These are phyloP conservation scores for Agonopterix alstromeriana DNA, from an alignment of 2,888 invertebrate genomes.

Conservation along the genomic window DNA sequence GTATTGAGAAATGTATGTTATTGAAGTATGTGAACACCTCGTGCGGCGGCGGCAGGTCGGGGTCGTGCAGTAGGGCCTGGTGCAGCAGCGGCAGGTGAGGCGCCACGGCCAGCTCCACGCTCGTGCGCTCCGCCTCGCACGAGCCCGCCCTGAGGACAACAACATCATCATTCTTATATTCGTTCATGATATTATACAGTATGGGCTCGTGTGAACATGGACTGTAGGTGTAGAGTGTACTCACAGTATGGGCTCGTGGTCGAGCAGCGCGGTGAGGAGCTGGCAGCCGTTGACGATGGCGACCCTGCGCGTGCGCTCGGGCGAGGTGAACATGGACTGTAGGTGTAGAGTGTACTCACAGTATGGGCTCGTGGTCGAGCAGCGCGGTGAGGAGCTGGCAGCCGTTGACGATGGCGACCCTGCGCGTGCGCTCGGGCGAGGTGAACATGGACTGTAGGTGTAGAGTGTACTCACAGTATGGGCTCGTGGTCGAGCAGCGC, in stretches of 20 bases:
- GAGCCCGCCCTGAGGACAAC: constrained; percentile 55
- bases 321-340: not conserved
- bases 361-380: constrained; percentile 3
- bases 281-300: no score
- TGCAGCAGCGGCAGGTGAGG: constrained; percentile 68
- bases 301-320: no score
- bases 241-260: constrained; percentile 3
- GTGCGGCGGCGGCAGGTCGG: not conserved
- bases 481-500: no score
- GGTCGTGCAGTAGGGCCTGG: constrained; percentile 44
- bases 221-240: not conserved
- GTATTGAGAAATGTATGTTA: no score
- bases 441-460: not conserved
- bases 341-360: constrained; percentile 1
- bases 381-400: no score
- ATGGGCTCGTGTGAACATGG: constrained; percentile 1
- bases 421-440: no score
- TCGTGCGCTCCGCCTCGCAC: constrained; percentile 20
- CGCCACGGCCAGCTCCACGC: constrained; percentile 55
- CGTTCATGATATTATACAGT: no score
- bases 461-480: constrained; percentile 1
- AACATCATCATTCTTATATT: constrained; percentile 82
- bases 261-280: no score
- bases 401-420: no score
- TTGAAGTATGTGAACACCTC: no score